These are phyloP conservation scores for Dusona sp. DNA, from an alignment of 2,888 invertebrate species.

Conservation along the genomic window DNA sequence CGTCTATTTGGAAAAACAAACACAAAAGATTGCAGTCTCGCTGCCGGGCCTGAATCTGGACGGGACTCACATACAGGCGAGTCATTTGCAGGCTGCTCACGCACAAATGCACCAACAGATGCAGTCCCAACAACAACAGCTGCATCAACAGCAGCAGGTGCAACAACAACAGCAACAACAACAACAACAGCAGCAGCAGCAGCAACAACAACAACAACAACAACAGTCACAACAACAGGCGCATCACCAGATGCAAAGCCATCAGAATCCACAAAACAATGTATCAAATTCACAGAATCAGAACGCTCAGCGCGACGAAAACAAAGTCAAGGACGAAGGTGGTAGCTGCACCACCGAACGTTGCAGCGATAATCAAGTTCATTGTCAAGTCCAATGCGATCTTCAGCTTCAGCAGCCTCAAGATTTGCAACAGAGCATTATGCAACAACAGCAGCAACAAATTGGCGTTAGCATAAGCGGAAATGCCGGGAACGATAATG, in stretches of 20 bases:
- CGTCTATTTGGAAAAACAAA: conserved; percentile 43
- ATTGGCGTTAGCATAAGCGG: conserved; percentile 80
- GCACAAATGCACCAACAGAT: conserved; percentile 80
- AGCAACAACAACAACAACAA: conserved; percentile 78
- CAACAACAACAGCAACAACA: conserved; percentile 85
- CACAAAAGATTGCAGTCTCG: conserved; percentile 82
- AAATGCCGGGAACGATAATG: conserved; percentile 76
- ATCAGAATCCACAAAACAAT: conserved; percentile 84
- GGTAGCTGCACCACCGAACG: conserved; percentile 82
- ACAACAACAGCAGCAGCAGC: conserved; percentile 79
- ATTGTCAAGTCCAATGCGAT: conserved; percentile 84
- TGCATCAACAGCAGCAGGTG: conserved; percentile 85
- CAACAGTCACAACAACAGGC: conserved; percentile 79
- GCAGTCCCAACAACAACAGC: conserved; percentile 83
- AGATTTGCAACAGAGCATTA: conserved; percentile 82
- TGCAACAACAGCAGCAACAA: conserved; percentile 84
- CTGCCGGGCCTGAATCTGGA: conserved; percentile 83
- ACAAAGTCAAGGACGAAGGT: conserved; percentile 85
- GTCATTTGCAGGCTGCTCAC: conserved; percentile 81
- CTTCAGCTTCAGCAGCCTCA: conserved; percentile 84
- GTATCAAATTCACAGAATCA: conserved; percentile 82
- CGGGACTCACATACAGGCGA: conserved; percentile 82
- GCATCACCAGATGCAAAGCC: conserved; percentile 83
- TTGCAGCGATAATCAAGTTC: conserved; percentile 83
- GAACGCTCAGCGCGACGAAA: conserved; percentile 81